Percentiles rank a stretch among this genome's conserved stretches.
Conservation (phyloP, 2,797 vertebrate genomes). For the Karalla daura region DNA sequence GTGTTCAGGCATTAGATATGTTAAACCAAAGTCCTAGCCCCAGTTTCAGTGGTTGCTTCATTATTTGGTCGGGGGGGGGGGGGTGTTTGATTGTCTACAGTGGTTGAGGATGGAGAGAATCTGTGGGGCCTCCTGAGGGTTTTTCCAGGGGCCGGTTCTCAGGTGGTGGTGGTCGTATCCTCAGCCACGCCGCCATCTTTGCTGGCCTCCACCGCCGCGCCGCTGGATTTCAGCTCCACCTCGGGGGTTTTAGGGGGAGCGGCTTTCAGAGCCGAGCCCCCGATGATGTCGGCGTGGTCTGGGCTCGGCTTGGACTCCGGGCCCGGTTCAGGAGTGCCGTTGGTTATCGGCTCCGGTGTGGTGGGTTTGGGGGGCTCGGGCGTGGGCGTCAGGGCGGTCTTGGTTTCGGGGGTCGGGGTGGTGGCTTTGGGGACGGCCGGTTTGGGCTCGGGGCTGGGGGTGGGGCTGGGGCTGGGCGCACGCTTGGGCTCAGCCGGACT, state of each 20-base stretch:
- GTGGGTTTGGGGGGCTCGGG: slow-evolving; percentile 62
- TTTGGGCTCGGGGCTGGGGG: slow-evolving; percentile 71
- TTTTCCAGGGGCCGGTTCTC: slow-evolving; percentile 54
- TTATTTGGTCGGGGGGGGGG: slow-evolving; percentile 69
- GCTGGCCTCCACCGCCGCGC: slow-evolving; percentile 53
- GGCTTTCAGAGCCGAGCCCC: slow-evolving; percentile 57
- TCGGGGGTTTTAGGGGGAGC: slow-evolving; percentile 78
- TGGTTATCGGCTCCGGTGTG: slow-evolving; percentile 76
- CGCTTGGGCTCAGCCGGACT: slow-evolving; percentile 71
- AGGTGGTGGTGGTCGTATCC: slow-evolving; percentile 69
- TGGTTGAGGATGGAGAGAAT: slow-evolving; percentile 61
- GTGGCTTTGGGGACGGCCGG: slow-evolving; percentile 51
- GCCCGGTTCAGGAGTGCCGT: slow-evolving; percentile 74
- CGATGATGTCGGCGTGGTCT: slow-evolving; percentile 60
- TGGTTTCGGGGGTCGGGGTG: slow-evolving; percentile 59
- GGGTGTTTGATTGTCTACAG: slow-evolving; percentile 78
- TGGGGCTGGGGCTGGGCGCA: slow-evolving; percentile 65
- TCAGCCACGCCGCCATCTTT: slow-evolving; percentile 69
- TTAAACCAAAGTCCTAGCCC: slow-evolving; percentile 62
- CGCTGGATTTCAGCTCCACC: slow-evolving; percentile 70
- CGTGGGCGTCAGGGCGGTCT: slow-evolving; percentile 52
- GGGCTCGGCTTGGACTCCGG: slow-evolving; percentile 70
- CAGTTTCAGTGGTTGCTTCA: slow-evolving; percentile 67
- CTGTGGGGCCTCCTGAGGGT: slow-evolving; percentile 54
- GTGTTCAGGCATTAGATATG: slow-evolving; percentile 70